Conservation (phyloP, 2,113 vertebrate genomes). For the Gracilinanus agilis region DNA sequence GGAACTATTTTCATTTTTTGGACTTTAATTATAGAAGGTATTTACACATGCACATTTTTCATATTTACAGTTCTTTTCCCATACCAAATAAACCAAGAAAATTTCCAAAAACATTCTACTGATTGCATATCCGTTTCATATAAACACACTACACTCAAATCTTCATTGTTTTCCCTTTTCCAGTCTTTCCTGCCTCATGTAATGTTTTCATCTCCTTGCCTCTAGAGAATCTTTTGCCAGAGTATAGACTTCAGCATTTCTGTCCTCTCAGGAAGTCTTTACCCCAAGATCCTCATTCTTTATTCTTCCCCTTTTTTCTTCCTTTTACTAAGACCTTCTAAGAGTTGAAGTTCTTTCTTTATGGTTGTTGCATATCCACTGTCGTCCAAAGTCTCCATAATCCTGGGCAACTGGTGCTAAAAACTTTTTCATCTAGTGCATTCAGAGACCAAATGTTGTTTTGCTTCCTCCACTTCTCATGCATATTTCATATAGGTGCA, state of each 20-base stretch:
- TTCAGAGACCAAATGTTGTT: conserved; percentile 28
- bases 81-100: conserved; percentile 1
- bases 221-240: neutral
- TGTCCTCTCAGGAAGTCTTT: conserved; percentile 23
- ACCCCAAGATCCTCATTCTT: neutral
- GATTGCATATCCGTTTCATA: conserved; percentile 11
- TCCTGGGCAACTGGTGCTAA: neutral
- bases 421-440: neutral
- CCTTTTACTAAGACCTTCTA: neutral
- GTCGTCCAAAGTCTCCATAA: neutral
- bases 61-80: conserved; percentile 8
- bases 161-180: conserved; percentile 23
- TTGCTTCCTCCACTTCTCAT: conserved; percentile 19
- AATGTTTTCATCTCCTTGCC: neutral
- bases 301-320: neutral
- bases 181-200: neutral
- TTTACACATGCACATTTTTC: neutral
- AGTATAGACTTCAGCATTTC: conserved; percentile 3
- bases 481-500: neutral
- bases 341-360: conserved; percentile 19
- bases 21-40: conserved; percentile 43
- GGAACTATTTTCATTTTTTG: conserved; percentile 2
- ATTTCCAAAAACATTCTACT: conserved; percentile 23
- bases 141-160: neutral
- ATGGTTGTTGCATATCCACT: neutral